phyloP scores from a whole-genome alignment of 2,797 vertebrate species.

The Lacerta agilis region DNA sequence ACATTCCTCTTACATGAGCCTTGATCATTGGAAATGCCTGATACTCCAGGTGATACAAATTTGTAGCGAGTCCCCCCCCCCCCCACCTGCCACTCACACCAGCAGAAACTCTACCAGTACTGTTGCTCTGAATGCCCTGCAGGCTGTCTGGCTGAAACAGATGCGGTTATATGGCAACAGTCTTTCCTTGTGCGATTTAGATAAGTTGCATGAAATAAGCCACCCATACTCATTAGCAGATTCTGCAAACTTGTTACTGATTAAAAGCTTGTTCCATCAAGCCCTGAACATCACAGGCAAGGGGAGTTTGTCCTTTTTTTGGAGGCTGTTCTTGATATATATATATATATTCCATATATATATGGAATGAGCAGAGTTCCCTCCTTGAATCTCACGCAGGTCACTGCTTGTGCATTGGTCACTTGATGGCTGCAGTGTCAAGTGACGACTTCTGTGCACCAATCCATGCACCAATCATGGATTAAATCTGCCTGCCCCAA shows the following conservation, averaged over 20 bases:
- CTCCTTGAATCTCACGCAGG: not conserved
- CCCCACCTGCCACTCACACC: not conserved
- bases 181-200: not conserved
- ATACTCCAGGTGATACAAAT: not conserved
- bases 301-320: not conserved
- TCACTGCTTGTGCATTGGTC: not conserved
- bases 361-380: not conserved
- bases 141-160: slow-evolving; percentile 1
- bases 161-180: not conserved
- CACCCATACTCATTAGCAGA: not conserved
- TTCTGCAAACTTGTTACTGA: not conserved
- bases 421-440: not conserved
- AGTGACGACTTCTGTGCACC: not conserved
- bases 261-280: not conserved
- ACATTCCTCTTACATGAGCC: not conserved
- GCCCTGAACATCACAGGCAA: not conserved
- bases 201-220: not conserved
- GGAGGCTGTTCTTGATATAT: not conserved
- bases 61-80: no score
- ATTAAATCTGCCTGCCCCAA: no score
- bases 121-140: not conserved
- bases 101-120: not conserved
- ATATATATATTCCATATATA: no score
- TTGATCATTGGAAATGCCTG: not conserved
- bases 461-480: no score